These are phyloP conservation scores for Sinella curviseta DNA, from an alignment of 1,140 invertebrate genomes.

Conservation along the genomic window DNA sequence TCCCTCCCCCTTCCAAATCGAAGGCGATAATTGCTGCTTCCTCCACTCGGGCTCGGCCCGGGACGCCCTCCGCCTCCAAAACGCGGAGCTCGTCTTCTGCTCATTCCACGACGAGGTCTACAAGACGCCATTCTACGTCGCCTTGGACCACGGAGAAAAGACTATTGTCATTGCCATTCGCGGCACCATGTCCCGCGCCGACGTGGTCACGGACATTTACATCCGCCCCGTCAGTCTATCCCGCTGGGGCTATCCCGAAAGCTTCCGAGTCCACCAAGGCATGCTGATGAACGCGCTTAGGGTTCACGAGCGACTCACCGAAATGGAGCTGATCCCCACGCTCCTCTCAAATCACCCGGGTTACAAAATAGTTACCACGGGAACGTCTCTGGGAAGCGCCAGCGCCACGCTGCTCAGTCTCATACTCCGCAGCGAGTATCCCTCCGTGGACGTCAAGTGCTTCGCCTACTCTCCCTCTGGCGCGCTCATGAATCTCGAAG, in stretches of 20 bases:
- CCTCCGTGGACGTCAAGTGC: constrained; percentile 66
- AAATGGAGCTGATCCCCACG: constrained; percentile 68
- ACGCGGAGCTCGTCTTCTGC: constrained; percentile 79
- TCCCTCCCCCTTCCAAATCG: constrained; percentile 62
- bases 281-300: constrained; percentile 80
- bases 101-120: constrained; percentile 76
- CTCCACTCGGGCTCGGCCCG: constrained; percentile 83
- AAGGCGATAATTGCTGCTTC: constrained; percentile 84
- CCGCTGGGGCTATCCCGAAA: constrained; percentile 68
- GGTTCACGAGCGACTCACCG: constrained; percentile 70
- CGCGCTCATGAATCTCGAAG: constrained; percentile 70
- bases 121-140: constrained; percentile 82
- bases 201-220: constrained; percentile 83
- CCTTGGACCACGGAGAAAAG: constrained; percentile 76
- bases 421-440: constrained; percentile 73
- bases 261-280: constrained; percentile 74
- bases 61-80: constrained; percentile 68
- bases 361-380: constrained; percentile 73
- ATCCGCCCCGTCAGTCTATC: constrained; percentile 74
- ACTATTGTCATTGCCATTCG: constrained; percentile 80
- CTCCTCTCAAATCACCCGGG: constrained; percentile 70
- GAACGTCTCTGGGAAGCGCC: constrained; percentile 83
- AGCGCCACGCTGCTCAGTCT: constrained; percentile 73
- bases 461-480: constrained; percentile 82
- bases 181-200: constrained; percentile 81